Base-by-base conservation (phyloP, 2,888 invertebrate species). In the Aporophyla lueneburgensis region DNA sequence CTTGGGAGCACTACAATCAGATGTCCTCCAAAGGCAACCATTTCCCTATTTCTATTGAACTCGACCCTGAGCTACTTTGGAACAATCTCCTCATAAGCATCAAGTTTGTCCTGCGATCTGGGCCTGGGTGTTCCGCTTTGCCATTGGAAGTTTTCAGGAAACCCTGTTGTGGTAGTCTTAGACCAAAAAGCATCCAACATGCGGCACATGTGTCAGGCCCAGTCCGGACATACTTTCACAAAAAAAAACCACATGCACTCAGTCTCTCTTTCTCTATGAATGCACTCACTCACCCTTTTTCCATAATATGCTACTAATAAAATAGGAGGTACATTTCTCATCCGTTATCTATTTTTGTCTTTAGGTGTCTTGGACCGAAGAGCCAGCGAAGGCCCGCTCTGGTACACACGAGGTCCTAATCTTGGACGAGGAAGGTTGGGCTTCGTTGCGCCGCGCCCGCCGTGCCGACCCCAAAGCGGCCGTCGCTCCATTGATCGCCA, bases 341-440 rank as follows among this genome's bases (percentile, higher is more conserved):
- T 24, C 0, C 2, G 24, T 14, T 5, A 27, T 43, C 12, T 59
- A 33, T 33, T 51, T 14, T 43, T n/a, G 33, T 59, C 24, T 81
- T 76, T 93, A 99, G 98, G 98, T 99, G 43, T 99, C 99, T 87
- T 99, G 99, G 99, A 98, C 98, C 16, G 99, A 99, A 92, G 99
- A 99, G 83, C 97, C 98, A 46, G 97, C 98, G 67, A 98, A 98
- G 88, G 98, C 99, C 0, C 97, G 98, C 74, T 97, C 98, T 66
- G 99, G 99, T 49, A 97, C 98, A 67, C 98, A 98, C 88, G 97
- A 97, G 76, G 97, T 99, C 68, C 97, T 98, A 81, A 96, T 99
- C 33, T 98, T 98, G 90, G 99, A 99, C 88, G 99, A 99, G 95
- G 99, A 99, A 91, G 98, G 99, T 78, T 99, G 98, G 96, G 98